Percentiles rank a stretch among this genome's conserved stretches.
Conservation (phyloP, 2,797 vertebrate genomes). For the Falco concolor region DNA sequence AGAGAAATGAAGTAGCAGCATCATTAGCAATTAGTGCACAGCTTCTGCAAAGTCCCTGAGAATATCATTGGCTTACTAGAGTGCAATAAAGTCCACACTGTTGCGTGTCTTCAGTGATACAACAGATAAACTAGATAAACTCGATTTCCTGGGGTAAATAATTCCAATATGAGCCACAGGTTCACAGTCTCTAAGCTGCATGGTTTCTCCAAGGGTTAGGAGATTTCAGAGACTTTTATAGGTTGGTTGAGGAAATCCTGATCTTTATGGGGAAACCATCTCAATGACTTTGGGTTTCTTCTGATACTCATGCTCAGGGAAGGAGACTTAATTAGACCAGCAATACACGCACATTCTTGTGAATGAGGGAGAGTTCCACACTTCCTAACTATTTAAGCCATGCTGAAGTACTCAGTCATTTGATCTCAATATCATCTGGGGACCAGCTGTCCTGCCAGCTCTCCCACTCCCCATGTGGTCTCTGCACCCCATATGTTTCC, state of each 20-base stretch:
- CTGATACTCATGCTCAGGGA: not conserved
- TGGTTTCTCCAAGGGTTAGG: not conserved
- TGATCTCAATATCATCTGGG: constrained; percentile 62
- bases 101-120: not conserved
- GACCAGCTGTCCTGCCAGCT: constrained; percentile 51
- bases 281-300: not conserved
- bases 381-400: constrained; percentile 41
- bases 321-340: constrained; percentile 4
- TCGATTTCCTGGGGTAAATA: not conserved
- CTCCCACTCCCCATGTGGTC: constrained; percentile 54
- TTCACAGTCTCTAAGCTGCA: not conserved
- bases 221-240: not conserved
- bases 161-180: not conserved
- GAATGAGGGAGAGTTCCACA: constrained; percentile 31
- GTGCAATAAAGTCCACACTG: accelerated
- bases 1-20: not conserved
- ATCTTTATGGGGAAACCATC: not conserved
- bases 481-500: constrained; percentile 64
- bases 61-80: not conserved
- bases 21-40: not conserved
- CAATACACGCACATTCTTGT: not conserved
- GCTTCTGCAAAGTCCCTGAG: not conserved
- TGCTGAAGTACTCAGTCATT: constrained; percentile 61
- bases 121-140: not conserved
- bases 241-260: not conserved